Evolutionary conservation across 2,888 invertebrate species (phyloP).

Genomic region (Nebria salina): DNA sequence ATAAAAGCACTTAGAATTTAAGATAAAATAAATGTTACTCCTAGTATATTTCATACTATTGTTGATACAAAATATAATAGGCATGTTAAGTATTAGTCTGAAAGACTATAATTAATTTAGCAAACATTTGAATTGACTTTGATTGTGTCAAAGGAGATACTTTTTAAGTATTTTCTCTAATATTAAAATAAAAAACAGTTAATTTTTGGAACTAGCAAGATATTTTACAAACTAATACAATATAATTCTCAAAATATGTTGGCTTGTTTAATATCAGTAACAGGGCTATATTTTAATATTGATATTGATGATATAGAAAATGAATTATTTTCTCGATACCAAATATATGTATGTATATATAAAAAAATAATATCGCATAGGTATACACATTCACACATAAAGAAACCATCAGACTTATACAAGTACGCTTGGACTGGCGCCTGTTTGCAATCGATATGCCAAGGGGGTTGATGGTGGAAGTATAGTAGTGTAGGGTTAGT

Average conservation of each 20-base stretch:
- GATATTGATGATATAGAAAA: not conserved
- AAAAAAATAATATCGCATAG: not conserved
- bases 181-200: not conserved
- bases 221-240: too few relatives aligned
- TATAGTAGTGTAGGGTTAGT: slow-evolving; percentile 23
- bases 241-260: too few relatives aligned
- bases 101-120: too few relatives aligned
- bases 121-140: not conserved
- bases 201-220: too few relatives aligned
- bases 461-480: slow-evolving; percentile 16
- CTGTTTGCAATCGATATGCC: slow-evolving; percentile 38
- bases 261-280: too few relatives aligned
- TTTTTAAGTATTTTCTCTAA: not conserved
- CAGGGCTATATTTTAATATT: too few relatives aligned
- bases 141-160: not conserved
- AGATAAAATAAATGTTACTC: too few relatives aligned
- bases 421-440: slow-evolving; percentile 35
- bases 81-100: too few relatives aligned
- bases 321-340: not conserved
- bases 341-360: not conserved
- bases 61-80: too few relatives aligned
- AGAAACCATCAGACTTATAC: slow-evolving; percentile 8
- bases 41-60: too few relatives aligned
- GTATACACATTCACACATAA: not conserved
- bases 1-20: too few relatives aligned